Evolutionary conservation across 2,113 vertebrate genomes (phyloP).

Genomic region (Microtus oregoni): DNA sequence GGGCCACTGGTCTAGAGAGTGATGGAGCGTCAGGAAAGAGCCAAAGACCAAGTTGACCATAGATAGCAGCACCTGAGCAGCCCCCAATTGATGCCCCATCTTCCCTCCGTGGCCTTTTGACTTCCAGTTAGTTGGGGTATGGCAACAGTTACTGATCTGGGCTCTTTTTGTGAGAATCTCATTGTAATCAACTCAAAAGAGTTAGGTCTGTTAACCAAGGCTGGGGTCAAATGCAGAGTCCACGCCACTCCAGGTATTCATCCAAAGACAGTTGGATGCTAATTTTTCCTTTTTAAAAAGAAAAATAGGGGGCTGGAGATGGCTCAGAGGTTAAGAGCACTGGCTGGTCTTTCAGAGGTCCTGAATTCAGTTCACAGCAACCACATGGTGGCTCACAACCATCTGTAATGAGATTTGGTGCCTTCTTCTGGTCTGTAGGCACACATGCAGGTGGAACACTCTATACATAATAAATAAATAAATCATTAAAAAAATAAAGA

Average conservation of each 20-base stretch:
- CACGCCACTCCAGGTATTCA: not conserved
- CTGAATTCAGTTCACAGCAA: too few species aligned
- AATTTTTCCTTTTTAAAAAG: constrained; percentile 80
- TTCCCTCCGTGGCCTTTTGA: not conserved
- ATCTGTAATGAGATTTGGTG: too few species aligned
- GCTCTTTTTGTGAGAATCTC: not conserved
- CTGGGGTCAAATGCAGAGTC: not conserved
- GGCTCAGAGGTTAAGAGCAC: too few species aligned
- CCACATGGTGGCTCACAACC: too few species aligned
- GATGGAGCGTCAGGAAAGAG: not conserved
- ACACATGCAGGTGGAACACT: too few species aligned
- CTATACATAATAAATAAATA: too few species aligned
- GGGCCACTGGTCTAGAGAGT: not conserved
- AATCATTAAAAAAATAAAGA: constrained; percentile 59
- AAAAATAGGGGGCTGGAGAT: too few species aligned
- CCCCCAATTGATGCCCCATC: too few species aligned
- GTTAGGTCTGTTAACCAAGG: not conserved
- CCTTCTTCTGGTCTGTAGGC: too few species aligned
- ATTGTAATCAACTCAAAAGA: not conserved
- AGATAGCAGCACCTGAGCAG: not conserved
- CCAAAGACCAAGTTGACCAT: not conserved
- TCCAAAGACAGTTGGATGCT: constrained; percentile 72
- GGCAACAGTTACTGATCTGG: too few species aligned
- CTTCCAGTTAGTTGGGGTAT: not conserved
- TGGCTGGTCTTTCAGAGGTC: too few species aligned